Base-by-base conservation (phyloP, 2,113 vertebrate genomes). In the Thomomys bottae region DNA sequence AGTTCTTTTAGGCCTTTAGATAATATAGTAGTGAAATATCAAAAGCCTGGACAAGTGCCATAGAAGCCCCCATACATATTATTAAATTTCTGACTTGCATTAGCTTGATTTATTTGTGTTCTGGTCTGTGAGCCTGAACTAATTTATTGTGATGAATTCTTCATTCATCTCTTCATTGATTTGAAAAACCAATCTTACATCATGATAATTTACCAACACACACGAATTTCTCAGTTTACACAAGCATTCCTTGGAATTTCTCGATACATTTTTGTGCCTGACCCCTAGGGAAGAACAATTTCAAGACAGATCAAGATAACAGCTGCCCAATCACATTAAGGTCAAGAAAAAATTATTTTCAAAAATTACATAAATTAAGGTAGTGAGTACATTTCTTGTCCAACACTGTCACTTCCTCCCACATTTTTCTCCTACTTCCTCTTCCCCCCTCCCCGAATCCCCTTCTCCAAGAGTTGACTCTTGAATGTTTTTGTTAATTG, bases 61-160 rank as follows among this genome's bases (percentile, higher is more conserved):
- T 28, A 45, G 66, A 34, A 81, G 70, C 54, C 73, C 76, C 49
- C 17, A 83, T 88, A 70, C 11, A 88, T 72, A 30, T 20, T 91
- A 57, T 88, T 92, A 84, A 92, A 89, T 89, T 59, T 79, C 23
- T 92, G 49, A 70, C 30, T 92, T 87, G 54, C 6, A 87, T 73
- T 32, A 70, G 30, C 36, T 91, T 90, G 86, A 82, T 81, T 94
- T 83, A 88, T 90, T 42, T 88, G 68, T 82, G 40, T 32, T 18
- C 71, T 71, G 8, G 12, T 67, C n/a, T 87, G 4, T 81, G 12
- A 84, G 66, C 10, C 36, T 75, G 54, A 5, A 21, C 12, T 92
- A 88, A 80, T 63, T 82, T 82, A 73, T 32, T 71, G 49, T 77
- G 45, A 79, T 57, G 84, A 88, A 78, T 68, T 88, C n/a, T 80